Evolutionary conservation across 1,140 invertebrate genomes (phyloP).

Genomic region (Sycobia sp.): DNA sequence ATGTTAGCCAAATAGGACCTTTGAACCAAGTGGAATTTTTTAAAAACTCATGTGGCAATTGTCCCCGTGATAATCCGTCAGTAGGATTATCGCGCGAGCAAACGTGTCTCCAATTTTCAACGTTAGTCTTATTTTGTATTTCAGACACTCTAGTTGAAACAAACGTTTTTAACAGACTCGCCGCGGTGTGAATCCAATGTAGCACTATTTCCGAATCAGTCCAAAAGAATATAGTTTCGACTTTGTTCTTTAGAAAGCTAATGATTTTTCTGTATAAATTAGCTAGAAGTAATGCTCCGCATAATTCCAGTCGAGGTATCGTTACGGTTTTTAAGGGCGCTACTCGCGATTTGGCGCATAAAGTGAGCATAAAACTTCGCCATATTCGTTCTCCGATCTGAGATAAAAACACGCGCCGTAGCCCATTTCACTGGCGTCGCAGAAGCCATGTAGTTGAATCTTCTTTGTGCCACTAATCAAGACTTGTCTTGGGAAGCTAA

Average conservation of each 20-base stretch:
- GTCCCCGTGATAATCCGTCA: constrained; percentile 27
- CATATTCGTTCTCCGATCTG: background rate
- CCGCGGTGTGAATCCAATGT: background rate
- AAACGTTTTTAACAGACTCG: background rate
- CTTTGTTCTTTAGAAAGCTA: background rate
- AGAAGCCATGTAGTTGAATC: constrained; percentile 30
- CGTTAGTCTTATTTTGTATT: background rate
- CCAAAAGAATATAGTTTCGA: background rate
- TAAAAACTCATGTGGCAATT: background rate
- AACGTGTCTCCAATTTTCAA: background rate
- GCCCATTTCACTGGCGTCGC: constrained; percentile 14
- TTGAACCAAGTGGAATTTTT: background rate
- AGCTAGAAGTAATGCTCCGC: background rate
- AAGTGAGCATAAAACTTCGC: background rate
- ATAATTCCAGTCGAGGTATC: background rate
- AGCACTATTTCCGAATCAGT: background rate
- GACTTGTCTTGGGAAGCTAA: constrained; percentile 7
- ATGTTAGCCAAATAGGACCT: background rate
- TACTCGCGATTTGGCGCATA: background rate
- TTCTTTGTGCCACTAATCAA: background rate
- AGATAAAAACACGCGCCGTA: constrained; percentile 2
- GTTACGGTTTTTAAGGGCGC: background rate
- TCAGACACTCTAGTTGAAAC: constrained; percentile 19
- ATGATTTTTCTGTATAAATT: background rate
- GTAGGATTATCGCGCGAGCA: constrained; percentile 37